Percentiles rank a stretch among this genome's conserved stretches.
Evolutionary conservation across 2,113 vertebrate species (phyloP).

Genomic region (Paedocypris sp.): DNA sequence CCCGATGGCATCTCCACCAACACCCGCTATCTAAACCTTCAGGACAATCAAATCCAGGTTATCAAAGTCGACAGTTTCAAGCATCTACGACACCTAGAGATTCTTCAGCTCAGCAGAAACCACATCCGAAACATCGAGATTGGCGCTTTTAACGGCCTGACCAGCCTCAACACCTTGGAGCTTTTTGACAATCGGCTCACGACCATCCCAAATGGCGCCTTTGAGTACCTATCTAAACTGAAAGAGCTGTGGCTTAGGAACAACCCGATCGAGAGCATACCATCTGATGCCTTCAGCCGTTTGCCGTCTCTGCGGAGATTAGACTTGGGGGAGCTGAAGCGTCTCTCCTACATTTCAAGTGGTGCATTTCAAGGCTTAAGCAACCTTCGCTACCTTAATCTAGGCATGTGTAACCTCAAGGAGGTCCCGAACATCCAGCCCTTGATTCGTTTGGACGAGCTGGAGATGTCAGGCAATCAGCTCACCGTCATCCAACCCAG

Average conservation of each 20-base stretch:
- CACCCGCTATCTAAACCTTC: constrained; percentile 66
- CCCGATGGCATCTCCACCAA: constrained; percentile 67
- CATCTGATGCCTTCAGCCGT: constrained; percentile 65
- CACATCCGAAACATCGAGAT: constrained; percentile 68
- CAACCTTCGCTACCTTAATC: constrained; percentile 63
- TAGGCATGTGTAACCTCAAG: constrained; percentile 70
- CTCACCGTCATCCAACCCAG: constrained; percentile 57
- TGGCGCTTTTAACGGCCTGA: constrained; percentile 63
- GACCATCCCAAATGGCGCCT: constrained; percentile 67
- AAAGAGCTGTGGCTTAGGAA: constrained; percentile 66
- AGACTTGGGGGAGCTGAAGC: constrained; percentile 64
- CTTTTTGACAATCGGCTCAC: constrained; percentile 69
- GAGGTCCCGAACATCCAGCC: constrained; percentile 66
- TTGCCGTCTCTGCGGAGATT: constrained; percentile 61
- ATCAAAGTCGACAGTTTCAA: constrained; percentile 71
- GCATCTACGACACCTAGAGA: constrained; percentile 63
- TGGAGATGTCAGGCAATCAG: constrained; percentile 68
- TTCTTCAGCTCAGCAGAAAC: constrained; percentile 65
- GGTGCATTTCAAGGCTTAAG: constrained; percentile 63
- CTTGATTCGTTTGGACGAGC: constrained; percentile 58
- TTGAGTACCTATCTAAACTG: constrained; percentile 65
- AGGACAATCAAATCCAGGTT: constrained; percentile 67
- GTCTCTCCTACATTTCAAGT: constrained; percentile 63
- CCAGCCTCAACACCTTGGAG: constrained; percentile 65
- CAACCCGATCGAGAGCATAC: constrained; percentile 70